Evolutionary conservation across 1,140 invertebrate species (phyloP).

Genomic region (Schmidtea mediterranea): DNA sequence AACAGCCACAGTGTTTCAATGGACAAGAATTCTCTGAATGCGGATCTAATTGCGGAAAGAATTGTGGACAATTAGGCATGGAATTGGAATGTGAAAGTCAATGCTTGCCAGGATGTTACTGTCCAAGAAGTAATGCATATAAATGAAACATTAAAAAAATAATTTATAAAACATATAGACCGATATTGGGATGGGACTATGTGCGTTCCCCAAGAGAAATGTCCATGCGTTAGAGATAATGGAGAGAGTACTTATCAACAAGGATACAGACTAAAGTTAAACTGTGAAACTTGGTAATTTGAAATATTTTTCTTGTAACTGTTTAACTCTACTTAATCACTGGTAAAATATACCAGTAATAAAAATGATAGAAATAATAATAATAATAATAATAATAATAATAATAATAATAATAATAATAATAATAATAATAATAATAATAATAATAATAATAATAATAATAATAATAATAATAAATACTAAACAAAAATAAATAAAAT

Average conservation of each 20-base stretch:
- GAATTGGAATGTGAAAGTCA: background rate
- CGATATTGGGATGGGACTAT: slow-evolving; percentile 26
- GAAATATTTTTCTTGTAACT: background rate
- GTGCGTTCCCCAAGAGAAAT: slow-evolving; percentile 41
- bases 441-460: no score
- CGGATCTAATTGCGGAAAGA: slow-evolving; percentile 38
- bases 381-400: no score
- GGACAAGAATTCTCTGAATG: slow-evolving; percentile 43
- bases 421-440: no score
- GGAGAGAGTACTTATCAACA: slow-evolving; percentile 25
- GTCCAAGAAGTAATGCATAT: background rate
- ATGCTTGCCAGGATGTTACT: background rate
- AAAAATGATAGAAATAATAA: no score
- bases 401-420: no score
- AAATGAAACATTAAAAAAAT: no score
- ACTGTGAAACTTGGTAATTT: slow-evolving; percentile 21
- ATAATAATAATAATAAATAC: no score
- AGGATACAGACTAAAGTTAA: no score
- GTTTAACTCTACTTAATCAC: slow-evolving; percentile 32
- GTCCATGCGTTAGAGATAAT: slow-evolving; percentile 62
- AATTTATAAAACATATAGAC: no score
- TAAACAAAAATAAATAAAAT: no score
- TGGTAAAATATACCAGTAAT: no score
- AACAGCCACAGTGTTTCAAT: slow-evolving; percentile 31
- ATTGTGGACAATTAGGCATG: slow-evolving; percentile 29